Conservation (phyloP, 2,888 invertebrate species). For the Trichogramma evanescens region DNA sequence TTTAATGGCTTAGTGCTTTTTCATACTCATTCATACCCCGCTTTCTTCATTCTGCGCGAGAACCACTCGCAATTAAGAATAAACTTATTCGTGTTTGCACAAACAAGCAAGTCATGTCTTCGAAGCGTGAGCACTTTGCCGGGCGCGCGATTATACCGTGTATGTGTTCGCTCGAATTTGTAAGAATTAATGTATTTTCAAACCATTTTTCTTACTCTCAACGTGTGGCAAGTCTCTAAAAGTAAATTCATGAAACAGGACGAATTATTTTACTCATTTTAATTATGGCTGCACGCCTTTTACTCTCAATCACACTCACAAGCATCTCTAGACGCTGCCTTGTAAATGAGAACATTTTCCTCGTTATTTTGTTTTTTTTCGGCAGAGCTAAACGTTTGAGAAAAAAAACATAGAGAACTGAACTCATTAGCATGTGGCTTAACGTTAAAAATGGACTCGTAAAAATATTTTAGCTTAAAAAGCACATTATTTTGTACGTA, state of each 20-base stretch:
- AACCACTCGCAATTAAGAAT: conserved; percentile 16
- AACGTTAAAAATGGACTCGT: conserved; percentile 5
- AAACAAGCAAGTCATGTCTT: conserved; percentile 10
- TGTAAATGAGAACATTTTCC: conserved; percentile 8
- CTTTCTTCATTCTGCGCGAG: neutral
- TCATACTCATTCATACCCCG: neutral
- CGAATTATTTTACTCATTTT: conserved; percentile 17
- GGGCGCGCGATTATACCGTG: neutral
- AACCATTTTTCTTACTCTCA: conserved; percentile 11
- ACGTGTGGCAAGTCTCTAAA: neutral
- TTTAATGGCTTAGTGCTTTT: conserved; percentile 8
- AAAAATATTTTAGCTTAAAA: conserved; percentile 1
- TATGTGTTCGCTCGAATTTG: neutral
- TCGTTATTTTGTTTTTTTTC: conserved; percentile 1
- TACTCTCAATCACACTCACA: conserved; percentile 10
- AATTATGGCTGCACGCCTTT: conserved; percentile 14
- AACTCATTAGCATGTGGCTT: neutral
- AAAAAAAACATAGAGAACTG: neutral
- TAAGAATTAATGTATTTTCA: conserved; percentile 14
- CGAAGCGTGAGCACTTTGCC: conserved; percentile 4
- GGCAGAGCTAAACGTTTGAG: neutral
- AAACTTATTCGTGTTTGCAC: conserved; percentile 14
- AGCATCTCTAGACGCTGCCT: neutral
- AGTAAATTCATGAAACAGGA: neutral
- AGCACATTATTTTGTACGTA: too few relatives aligned